These are phyloP conservation scores for Pachydiplax longipennis DNA, from an alignment of 2,888 invertebrate species.

Conservation along the genomic window DNA sequence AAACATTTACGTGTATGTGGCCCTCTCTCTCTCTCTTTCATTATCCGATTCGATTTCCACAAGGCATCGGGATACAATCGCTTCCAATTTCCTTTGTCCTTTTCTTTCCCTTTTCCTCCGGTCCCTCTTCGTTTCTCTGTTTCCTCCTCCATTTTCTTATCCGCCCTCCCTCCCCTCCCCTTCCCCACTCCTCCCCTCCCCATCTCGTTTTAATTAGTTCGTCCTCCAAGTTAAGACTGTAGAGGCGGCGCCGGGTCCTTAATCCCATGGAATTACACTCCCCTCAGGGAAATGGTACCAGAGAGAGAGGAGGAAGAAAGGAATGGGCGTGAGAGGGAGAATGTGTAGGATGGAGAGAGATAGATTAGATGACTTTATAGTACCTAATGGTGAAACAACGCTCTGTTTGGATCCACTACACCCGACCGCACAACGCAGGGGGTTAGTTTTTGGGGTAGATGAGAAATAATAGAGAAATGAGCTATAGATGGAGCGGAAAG, in stretches of 20 bases:
- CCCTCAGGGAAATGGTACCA: conserved; percentile 31
- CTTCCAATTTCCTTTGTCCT: too few relatives aligned
- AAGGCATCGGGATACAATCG: too few relatives aligned
- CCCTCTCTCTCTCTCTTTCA: too few relatives aligned
- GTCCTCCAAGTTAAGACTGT: conserved; percentile 45
- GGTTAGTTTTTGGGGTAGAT: background rate
- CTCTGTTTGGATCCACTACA: conserved; percentile 17
- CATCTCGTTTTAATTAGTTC: conserved; percentile 41
- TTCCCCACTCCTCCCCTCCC: background rate
- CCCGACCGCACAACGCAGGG: background rate
- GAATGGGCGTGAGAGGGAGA: background rate
- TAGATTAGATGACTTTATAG: conserved; percentile 42
- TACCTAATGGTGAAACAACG: conserved; percentile 42
- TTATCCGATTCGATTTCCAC: too few relatives aligned
- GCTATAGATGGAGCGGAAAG: background rate
- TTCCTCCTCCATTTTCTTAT: too few relatives aligned
- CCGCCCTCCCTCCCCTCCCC: background rate
- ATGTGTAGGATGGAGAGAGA: background rate
- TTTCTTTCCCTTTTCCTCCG: background rate
- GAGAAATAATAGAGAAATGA: too few relatives aligned
- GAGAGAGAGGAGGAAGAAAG: background rate
- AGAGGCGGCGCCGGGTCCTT: conserved; percentile 41
- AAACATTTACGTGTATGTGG: too few relatives aligned
- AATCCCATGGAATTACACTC: conserved; percentile 40
- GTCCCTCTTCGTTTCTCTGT: background rate